Conservation (phyloP, 2,797 vertebrate species). For the Poliocrania exsul region DNA sequence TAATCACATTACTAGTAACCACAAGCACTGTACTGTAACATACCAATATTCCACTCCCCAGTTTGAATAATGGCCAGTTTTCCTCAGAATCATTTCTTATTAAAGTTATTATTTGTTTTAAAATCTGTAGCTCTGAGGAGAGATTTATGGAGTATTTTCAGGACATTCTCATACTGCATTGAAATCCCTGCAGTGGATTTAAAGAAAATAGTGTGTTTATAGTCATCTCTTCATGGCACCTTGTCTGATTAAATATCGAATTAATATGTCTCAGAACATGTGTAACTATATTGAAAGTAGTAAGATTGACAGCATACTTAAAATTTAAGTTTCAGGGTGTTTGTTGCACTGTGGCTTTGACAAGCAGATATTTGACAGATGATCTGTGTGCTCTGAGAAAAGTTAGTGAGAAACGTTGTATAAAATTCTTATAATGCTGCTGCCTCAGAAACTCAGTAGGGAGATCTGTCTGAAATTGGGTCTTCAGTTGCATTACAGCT, state of each 20-base stretch:
- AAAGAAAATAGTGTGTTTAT: neutral
- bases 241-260: neutral
- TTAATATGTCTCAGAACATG: neutral
- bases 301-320: neutral
- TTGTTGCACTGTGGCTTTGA: neutral
- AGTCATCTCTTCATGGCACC: neutral
- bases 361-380: neutral
- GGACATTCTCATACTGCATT: neutral
- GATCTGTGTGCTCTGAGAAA: neutral
- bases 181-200: neutral
- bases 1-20: neutral
- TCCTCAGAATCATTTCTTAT: neutral
- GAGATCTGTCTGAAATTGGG: neutral
- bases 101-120: neutral
- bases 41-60: fast-evolving
- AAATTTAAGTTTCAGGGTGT: neutral
- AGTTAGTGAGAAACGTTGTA: neutral
- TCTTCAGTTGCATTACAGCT: neutral
- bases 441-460: neutral
- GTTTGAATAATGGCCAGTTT: neutral
- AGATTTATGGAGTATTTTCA: neutral
- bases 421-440: neutral
- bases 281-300: neutral
- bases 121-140: neutral
- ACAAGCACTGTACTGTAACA: neutral